phyloP scores from a whole-genome alignment of 2,113 vertebrate genomes.

The Thalassoma bifasciatum region DNA sequence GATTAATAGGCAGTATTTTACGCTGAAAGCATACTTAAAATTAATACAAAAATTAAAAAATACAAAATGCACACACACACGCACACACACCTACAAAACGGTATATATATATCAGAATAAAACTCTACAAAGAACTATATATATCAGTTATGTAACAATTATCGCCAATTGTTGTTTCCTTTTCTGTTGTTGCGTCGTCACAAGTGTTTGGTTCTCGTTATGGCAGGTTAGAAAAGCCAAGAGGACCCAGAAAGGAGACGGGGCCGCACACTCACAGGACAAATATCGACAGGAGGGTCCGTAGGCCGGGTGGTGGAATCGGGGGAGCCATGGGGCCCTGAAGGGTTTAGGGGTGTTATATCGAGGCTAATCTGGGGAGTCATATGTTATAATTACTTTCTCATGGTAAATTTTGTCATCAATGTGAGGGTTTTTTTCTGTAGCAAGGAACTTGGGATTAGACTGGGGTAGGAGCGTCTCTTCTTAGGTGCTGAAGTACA shows the following conservation, averaged over 20 bases:
- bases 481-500: conserved; percentile 88
- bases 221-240: conserved; percentile 83
- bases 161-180: conserved; percentile 76
- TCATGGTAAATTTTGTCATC: conserved; percentile 71
- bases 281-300: conserved; percentile 81
- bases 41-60: conserved; percentile 83
- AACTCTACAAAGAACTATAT: conserved; percentile 86
- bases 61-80: conserved; percentile 82
- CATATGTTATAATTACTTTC: conserved; percentile 71
- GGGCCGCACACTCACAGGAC: conserved; percentile 82
- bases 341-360: conserved; percentile 76
- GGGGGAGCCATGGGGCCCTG: conserved; percentile 72
- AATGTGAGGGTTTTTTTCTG: conserved; percentile 73
- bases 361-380: conserved; percentile 70
- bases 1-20: conserved; percentile 84
- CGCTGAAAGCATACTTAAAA: conserved; percentile 84
- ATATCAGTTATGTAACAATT: conserved; percentile 82
- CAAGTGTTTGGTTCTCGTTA: conserved; percentile 79
- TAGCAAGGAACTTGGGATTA: conserved; percentile 74
- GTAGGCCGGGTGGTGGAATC: conserved; percentile 73
- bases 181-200: conserved; percentile 78
- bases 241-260: conserved; percentile 82
- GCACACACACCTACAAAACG: conserved; percentile 85
- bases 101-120: conserved; percentile 85
- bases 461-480: conserved; percentile 80